A percentile compares a stretch with the other conserved stretches of the same genome.
phyloP scores from a whole-genome alignment of 2,888 invertebrate species.

The Teleogryllus oceanicus region DNA sequence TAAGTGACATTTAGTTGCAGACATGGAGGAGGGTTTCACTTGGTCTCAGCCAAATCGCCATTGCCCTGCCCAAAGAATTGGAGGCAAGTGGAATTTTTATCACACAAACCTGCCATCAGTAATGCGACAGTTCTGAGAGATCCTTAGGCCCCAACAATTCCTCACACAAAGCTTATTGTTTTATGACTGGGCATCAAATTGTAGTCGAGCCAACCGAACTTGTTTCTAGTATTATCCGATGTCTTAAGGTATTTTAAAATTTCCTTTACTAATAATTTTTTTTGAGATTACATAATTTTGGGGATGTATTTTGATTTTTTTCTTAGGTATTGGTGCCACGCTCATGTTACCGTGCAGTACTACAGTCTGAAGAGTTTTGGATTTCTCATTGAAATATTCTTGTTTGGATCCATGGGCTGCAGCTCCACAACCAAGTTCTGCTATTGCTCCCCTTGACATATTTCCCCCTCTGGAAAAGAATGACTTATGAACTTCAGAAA shows the following conservation, averaged over 20 bases:
- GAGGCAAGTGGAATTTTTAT: constrained; percentile 38
- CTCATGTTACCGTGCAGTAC: constrained; percentile 45
- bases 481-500: constrained; percentile 47
- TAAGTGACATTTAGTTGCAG: constrained; percentile 32
- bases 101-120: not conserved
- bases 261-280: not conserved
- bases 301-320: not conserved
- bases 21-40: constrained; percentile 46
- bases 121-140: constrained; percentile 40
- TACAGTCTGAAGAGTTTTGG: constrained; percentile 46
- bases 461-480: constrained; percentile 45
- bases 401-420: constrained; percentile 49
- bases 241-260: constrained; percentile 29
- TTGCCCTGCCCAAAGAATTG: constrained; percentile 26
- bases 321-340: constrained; percentile 43
- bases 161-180: constrained; percentile 31
- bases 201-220: constrained; percentile 33
- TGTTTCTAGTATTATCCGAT: constrained; percentile 29
- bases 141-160: constrained; percentile 32
- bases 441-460: constrained; percentile 55
- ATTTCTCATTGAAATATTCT: constrained; percentile 46
- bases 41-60: constrained; percentile 39
- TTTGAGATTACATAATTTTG: not conserved
- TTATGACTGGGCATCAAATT: constrained; percentile 34
- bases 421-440: constrained; percentile 54